A percentile compares a stretch with the other conserved stretches of the same genome.
Conservation (phyloP, 2,888 invertebrate genomes). For the Drosophila ezoana region DNA sequence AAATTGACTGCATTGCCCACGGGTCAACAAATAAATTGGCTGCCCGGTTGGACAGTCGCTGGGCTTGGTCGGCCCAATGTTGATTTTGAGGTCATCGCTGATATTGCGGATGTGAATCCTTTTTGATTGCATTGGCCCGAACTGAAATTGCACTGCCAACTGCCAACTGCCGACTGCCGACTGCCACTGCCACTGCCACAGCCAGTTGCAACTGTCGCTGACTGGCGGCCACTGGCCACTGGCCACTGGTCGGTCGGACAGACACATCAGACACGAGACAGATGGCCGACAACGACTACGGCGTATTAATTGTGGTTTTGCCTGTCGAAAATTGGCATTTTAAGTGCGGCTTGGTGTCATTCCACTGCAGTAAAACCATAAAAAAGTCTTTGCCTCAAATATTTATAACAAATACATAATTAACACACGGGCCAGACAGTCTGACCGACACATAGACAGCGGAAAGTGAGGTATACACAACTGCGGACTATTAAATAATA, state of each 20-base stretch:
- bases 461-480: slow-evolving; percentile 17
- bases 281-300: slow-evolving; percentile 27
- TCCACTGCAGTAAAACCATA: slow-evolving; percentile 61
- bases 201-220: slow-evolving; percentile 24
- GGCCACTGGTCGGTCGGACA: not conserved
- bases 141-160: slow-evolving; percentile 52
- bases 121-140: slow-evolving; percentile 76
- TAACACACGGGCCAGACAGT: slow-evolving; percentile 16
- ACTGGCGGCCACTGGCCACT: slow-evolving; percentile 4
- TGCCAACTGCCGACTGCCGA: slow-evolving; percentile 38
- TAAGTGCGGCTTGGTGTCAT: slow-evolving; percentile 78
- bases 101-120: slow-evolving; percentile 81
- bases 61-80: slow-evolving; percentile 49
- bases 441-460: slow-evolving; percentile 5
- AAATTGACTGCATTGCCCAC: slow-evolving; percentile 81
- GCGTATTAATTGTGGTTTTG: slow-evolving; percentile 79
- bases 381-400: slow-evolving; percentile 56
- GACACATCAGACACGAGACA: slow-evolving; percentile 6
- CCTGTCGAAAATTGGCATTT: slow-evolving; percentile 79
- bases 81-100: slow-evolving; percentile 81
- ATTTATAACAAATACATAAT: slow-evolving; percentile 63
- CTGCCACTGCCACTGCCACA: slow-evolving; percentile 7
- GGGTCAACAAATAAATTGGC: slow-evolving; percentile 80
- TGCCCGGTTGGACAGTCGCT: slow-evolving; percentile 38
- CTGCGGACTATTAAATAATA: slow-evolving; percentile 42